Evolutionary conservation across 2,113 vertebrate species (phyloP).

Genomic region (Panthera leo): DNA sequence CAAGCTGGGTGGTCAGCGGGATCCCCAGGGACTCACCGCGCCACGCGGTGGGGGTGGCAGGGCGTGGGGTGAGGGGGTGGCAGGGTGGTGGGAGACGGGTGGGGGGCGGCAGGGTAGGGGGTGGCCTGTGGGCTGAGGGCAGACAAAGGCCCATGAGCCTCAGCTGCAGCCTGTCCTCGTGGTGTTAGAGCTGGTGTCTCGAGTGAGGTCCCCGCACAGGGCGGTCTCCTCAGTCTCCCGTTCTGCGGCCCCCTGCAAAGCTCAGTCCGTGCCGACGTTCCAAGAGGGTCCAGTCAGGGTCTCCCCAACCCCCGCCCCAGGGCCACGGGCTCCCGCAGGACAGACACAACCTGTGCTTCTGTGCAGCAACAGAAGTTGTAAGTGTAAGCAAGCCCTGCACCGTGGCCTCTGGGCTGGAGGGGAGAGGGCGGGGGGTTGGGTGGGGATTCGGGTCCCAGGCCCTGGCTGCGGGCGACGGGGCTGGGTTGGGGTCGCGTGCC

Average conservation of each 20-base stretch:
- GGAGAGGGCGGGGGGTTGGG: background rate
- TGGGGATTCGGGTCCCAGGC: rapidly evolving
- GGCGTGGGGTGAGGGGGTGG: no score
- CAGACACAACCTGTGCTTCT: background rate
- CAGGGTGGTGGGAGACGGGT: no score
- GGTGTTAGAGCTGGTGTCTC: background rate
- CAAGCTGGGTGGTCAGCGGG: background rate
- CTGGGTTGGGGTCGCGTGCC: rapidly evolving
- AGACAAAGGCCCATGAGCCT: background rate
- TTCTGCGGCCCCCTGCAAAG: background rate
- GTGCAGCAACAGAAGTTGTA: rapidly evolving
- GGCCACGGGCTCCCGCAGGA: background rate
- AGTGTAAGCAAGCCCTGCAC: rapidly evolving
- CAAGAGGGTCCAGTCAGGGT: background rate
- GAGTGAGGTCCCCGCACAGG: background rate
- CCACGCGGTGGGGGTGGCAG: background rate
- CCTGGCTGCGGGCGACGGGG: rapidly evolving
- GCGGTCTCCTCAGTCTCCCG: background rate
- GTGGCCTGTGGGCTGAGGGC: background rate
- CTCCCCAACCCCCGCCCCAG: background rate
- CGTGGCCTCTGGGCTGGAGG: background rate
- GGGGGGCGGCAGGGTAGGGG: background rate
- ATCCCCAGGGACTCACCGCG: background rate
- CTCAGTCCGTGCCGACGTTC: background rate
- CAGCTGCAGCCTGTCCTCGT: no score